Conservation (phyloP, 2,113 vertebrate genomes). For the Toxotes jaculatrix region DNA sequence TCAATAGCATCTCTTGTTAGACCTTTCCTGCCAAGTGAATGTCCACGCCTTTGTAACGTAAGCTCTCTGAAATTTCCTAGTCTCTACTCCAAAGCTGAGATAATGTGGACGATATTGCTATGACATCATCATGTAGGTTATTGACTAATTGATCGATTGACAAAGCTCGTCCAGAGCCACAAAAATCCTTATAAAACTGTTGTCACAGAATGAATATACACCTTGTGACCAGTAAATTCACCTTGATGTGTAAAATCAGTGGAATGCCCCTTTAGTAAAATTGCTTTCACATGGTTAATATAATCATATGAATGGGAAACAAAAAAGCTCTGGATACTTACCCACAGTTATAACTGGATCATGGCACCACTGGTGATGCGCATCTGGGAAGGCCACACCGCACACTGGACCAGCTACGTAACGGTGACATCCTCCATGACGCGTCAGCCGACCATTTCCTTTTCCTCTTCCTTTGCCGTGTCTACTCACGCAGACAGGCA, state of each 20-base stretch:
- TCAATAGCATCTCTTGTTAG: too few species aligned
- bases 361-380: slow-evolving; percentile 88
- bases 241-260: background rate
- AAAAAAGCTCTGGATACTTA: slow-evolving; percentile 79
- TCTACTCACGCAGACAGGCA: slow-evolving; percentile 27
- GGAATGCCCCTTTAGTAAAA: background rate
- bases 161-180: background rate
- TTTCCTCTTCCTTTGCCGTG: slow-evolving; percentile 19
- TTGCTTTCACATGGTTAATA: background rate
- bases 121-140: background rate
- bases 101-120: background rate
- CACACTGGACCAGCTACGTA: slow-evolving; percentile 61
- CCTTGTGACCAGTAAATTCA: background rate
- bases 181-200: background rate
- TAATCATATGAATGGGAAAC: background rate
- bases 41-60: background rate
- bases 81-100: background rate
- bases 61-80: too few species aligned
- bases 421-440: slow-evolving; percentile 51
- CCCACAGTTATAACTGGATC: slow-evolving; percentile 93
- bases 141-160: background rate
- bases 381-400: slow-evolving; percentile 78
- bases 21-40: background rate
- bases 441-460: slow-evolving; percentile 54
- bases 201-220: background rate